Evolutionary conservation across 2,113 vertebrate species (phyloP), one percentile per base, ranked within the genome.

Genomic region (Melanerpes formicivorus): DNA sequence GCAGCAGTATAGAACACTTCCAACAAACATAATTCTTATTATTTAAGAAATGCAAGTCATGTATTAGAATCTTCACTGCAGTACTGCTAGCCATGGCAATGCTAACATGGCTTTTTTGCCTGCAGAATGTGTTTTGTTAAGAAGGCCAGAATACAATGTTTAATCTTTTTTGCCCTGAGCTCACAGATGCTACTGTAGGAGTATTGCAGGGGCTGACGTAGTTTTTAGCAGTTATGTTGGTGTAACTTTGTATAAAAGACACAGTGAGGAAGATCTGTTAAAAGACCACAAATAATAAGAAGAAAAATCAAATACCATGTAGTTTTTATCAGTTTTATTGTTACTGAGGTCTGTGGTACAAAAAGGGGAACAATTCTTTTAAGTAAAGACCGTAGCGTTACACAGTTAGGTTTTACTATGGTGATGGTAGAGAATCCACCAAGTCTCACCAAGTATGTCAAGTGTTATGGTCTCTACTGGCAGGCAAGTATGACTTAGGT

Each of bases 181-280:
- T 92, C 92, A 93, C 94, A 95, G 93, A 95, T 95, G 95, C 94
- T 95, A 87, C 89, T 96, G 93, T 94, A 94, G 93, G 90, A 95
- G 95, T 95, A 95, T 26, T 95, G 91, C 92, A 95, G 95, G 90
- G 93, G 92, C 90, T 96, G 95, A 91, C 94, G 44, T 94, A 93
- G 92, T 87, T 95, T 95, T 95, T 96, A 96, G 94, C 93, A 96
- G 92, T 90, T 95, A 93, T 91, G 93, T 94, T 91, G 89, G 91
- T 97, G 95, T 94, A 95, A 95, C 92, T 94, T 93, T 82, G 65
- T 91, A n/a, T 88, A 93, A 91, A 93, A 95, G 87, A 89, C 54
- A 91, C 42, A 58, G 65, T 30, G 34, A 94, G n/a, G 63, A 88
- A 93, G 59, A 86, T 86, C 59, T 93, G 85, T 86, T 86, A 90